Evolutionary conservation across 2,113 vertebrate species (phyloP), one percentile per base, ranked within the genome.

Genomic region (Noctilio leporinus): DNA sequence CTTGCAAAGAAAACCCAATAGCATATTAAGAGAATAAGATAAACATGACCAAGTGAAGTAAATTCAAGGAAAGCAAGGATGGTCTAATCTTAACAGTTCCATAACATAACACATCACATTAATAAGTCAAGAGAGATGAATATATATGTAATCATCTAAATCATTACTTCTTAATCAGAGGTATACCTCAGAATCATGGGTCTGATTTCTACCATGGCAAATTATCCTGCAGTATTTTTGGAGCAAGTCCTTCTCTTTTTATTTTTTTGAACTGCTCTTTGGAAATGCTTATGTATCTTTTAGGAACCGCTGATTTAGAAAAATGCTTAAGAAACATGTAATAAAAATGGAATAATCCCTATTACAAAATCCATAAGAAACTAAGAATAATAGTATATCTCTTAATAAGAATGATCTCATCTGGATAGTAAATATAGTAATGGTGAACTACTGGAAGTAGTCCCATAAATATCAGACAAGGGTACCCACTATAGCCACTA

Each of bases 301-400:
- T 87, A 40, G 94, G 22, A 92, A 64, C 22, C 26, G 76, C 4
- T 67, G 35, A 94, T 76, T 95, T 65, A 87, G 49, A 93, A 93
- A 94, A 97, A 78, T 84, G 35, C 14, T 67, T 64, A 77, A 35
- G 35, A 94, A 57, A 40, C 45, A 85, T 92, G 55, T 75, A 55
- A 93, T 69, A 93, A 93, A 82, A 91, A 83, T 40, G 55, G 19
- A 51, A 86, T 7, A 78, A 19, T 86, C 81, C 4, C 6, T 85
- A 33, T 89, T 67, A 81, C 26, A 90, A 93, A 91, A 77, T 73
- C 10, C 12, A 75, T 10, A 33, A 20, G 30, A 88, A 95, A 81
- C 28, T 33, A 81, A 81, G 45, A 76, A 80, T 64, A 85, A n/a
- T 22, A 76, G 5, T 64, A 10, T 62, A 57, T 59, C 26, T 95